Percentiles rank a stretch among this genome's conserved stretches.
Conservation (phyloP, 2,113 vertebrate species). For the Ophthalmolycus amberensis region DNA sequence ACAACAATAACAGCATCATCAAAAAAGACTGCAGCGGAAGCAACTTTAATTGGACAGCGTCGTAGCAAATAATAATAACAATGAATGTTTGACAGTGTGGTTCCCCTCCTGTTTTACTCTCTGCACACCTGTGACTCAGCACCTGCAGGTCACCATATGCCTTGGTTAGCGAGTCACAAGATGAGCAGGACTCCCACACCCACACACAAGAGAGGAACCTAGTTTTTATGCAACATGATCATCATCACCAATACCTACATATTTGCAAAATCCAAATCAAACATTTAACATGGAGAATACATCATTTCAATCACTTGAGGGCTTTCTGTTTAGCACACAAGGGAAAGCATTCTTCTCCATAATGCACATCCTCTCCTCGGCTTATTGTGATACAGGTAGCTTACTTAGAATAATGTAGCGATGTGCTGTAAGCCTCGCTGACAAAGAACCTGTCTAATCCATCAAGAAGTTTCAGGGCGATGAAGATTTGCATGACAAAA, state of each 20-base stretch:
- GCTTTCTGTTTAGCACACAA: neutral
- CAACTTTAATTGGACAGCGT: slow-evolving; percentile 11
- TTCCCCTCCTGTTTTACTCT: slow-evolving; percentile 26
- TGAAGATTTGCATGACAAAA: slow-evolving; percentile 57
- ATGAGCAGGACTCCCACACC: slow-evolving; percentile 27
- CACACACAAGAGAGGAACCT: neutral
- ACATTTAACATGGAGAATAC: neutral
- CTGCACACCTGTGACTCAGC: slow-evolving; percentile 36
- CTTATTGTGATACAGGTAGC: slow-evolving; percentile 24
- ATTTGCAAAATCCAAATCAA: slow-evolving; percentile 20
- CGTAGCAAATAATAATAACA: neutral
- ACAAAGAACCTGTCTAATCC: slow-evolving; percentile 48
- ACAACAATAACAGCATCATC: slow-evolving; percentile 16
- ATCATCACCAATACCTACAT: neutral
- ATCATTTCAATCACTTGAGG: neutral
- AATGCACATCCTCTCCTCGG: neutral
- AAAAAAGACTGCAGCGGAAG: slow-evolving; percentile 16
- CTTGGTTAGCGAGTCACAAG: slow-evolving; percentile 28
- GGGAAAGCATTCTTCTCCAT: neutral
- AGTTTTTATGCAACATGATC: neutral
- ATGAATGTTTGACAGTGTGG: slow-evolving; percentile 13
- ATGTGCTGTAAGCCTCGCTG: neutral
- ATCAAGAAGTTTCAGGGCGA: slow-evolving; percentile 19
- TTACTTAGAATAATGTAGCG: neutral
- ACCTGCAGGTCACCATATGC: slow-evolving; percentile 61